These are phyloP conservation scores for Melanogrammus aeglefinus DNA, from an alignment of 2,797 vertebrate species.

Conservation along the genomic window DNA sequence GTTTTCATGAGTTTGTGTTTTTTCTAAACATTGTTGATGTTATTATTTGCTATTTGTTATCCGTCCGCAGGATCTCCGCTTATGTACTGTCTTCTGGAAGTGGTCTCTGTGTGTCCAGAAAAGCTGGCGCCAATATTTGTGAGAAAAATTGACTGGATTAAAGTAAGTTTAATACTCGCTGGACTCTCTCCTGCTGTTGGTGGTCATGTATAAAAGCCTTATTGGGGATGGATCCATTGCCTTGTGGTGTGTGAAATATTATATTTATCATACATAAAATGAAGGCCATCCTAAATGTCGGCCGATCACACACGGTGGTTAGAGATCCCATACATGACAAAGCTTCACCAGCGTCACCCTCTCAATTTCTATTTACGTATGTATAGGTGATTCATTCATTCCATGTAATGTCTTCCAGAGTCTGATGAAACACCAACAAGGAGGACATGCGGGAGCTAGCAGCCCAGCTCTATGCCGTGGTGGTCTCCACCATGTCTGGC, in stretches of 20 bases:
- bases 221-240: not conserved
- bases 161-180: slow-evolving; percentile 9
- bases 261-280: not conserved
- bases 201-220: not conserved
- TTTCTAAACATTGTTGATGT: not conserved
- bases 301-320: not conserved
- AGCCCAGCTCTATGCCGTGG: slow-evolving; percentile 91
- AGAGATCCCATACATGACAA: not conserved
- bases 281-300: not conserved
- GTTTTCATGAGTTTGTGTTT: not conserved
- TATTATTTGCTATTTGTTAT: slow-evolving; percentile 4
- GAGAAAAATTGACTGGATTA: too few relatives aligned
- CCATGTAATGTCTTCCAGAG: slow-evolving; percentile 66
- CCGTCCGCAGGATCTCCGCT: too few relatives aligned
- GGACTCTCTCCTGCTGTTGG: not conserved
- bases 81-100: too few relatives aligned
- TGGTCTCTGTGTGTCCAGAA: too few relatives aligned
- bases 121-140: too few relatives aligned
- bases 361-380: not conserved
- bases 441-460: slow-evolving; percentile 97
- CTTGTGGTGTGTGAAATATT: not conserved
- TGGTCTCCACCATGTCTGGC: slow-evolving; percentile 88
- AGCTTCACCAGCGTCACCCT: not conserved
- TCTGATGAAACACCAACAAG: slow-evolving; percentile 96
- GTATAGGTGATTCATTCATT: not conserved